Base-by-base conservation (phyloP, 2,888 invertebrate genomes). In the Luperina nickerlii region DNA sequence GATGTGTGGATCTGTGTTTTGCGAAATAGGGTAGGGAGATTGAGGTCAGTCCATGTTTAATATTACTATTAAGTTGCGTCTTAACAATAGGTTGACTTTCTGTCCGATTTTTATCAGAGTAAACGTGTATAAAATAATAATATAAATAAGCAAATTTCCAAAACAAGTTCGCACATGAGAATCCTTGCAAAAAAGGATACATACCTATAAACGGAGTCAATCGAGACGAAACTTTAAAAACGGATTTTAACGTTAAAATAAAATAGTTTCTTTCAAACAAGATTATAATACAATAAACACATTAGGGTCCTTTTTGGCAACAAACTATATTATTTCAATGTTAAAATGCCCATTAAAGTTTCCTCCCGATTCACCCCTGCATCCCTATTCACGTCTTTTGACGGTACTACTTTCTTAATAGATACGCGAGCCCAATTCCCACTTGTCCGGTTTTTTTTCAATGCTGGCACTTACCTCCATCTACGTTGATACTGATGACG, bases 401-500 rank as follows among this genome's bases (percentile, higher is more conserved):
- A 57, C 4, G n/a, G 13, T n/a, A 27, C 38, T 38, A 38, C 11
- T 38, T 38, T 38, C 38, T 11, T 66, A 13, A 6, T 54, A 54
- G 7, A 20, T 38, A n/a, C 0, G 24, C 15, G 32, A 60, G 60
- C 8, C 18, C 3, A n/a, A 38, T 18, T 62, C 32, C n/a, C 2
- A 1, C n/a, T 11, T 62, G 7, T 38, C 0, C 4, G 62, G 1
- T 32, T 54, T 32, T 42, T 42, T 45, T 66, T 54, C 20, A 18
- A 27, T 27, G 18, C 15, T 13, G 8, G 18, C 18, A 76, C 82
- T 89, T 90, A 93, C 94, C 92, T 84, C 88, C 90, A 66, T 82
- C 85, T 6, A 93, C 83, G 13, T 72, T 85, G 1, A 92, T 89
- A 2, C 79, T 90, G 4, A 96, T 87, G 3, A 95, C 89, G 32